Base-by-base conservation (phyloP, 2,113 vertebrate species). In the Pygoscelis antarcticus region DNA sequence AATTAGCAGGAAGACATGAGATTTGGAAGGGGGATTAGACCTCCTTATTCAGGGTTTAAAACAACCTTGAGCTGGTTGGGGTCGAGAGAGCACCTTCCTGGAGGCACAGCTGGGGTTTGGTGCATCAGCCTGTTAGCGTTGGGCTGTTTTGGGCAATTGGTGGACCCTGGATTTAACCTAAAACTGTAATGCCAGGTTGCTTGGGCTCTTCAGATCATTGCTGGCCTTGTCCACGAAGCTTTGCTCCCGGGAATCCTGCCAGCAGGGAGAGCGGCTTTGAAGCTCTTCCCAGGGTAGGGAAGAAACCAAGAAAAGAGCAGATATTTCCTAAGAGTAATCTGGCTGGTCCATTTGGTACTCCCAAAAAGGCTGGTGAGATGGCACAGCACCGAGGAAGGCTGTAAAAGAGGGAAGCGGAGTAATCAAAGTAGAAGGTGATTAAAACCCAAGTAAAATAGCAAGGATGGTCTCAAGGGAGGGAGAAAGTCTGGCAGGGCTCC, bases 271-370 rank as follows among this genome's bases (percentile, higher is more conserved):
- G 34, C 0, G 2, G 83, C 84, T 96, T 95, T 91, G 97, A 96
- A 95, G 74, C 40, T 64, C 26, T 82, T 91, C 78, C 89, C 89
- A 72, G 61, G 46, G 32, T 10, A 92, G 57, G 29, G 70, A 89
- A 92, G 65, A 76, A 92, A 96, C 70, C 57, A 93, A 84, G 80
- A 51, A 74, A 93, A 94, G 70, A 82, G 78, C 44, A 95, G 77
- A 10, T 91, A 42, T 92, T 96, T 96, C 93, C 81, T 87, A 69
- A 79, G 79, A 83, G 51, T 51, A 93, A 92, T 83, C 86, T 94
- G 93, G 38, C 77, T 65, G 86, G 57, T 75, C 70, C 81, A 66
- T 57, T 85, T 87, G 90, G 83, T 92, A 4, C 76, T 84, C 77
- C 74, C 65, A 79, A 86, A 91, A 91, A 90, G 75, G 52, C 62